Base-by-base conservation (phyloP, 1,140 invertebrate species). In the Paramacrobiotus metropolitanus region DNA sequence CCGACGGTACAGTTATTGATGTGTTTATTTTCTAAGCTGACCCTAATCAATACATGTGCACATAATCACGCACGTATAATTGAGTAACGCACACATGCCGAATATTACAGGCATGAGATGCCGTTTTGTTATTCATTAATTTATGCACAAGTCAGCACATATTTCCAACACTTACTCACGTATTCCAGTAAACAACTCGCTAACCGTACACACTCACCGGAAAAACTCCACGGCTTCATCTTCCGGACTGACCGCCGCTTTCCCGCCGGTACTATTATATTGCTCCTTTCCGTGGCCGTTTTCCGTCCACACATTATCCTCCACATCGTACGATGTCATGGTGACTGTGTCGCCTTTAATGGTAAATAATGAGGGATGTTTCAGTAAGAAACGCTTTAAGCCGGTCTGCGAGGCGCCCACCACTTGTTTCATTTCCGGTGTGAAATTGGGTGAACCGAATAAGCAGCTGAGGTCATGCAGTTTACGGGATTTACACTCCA, bases 281-380 rank as follows among this genome's bases (percentile, higher is more conserved):
- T 40, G 34, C 9, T 40, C 48, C 15, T 24, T 55, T 15, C 15
- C 15, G 15, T 0, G 4, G 24, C 15, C 9, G 24, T 20, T 20
- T 55, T 24, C 48, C 15, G 4, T 24, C 15, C 48, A 24, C 15
- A 20, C 15, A 24, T 20, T 9, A 55, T 55, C 48, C 24, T 55
- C 48, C 15, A 55, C 15, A 24, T 55, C 48, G 48, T 55, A 55
- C 4, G 15, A 55, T 20, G 48, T 55, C 48, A 55, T 55, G 34
- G 61, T 62, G 18, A 70, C 67, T 28, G 70, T 65, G 63, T 74
- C 63, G n/a, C 71, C 71, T 65, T 71, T 73, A 0, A 75, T 70
- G 45, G 68, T 70, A 66, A 75, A 75, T 44, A 75, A 64, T 9
- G 73, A 74, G 24, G 74, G 74, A 67, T 74, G 74, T 63, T 73